Percentiles rank a stretch among this genome's conserved stretches.
Conservation (phyloP, 2,888 invertebrate genomes). For the Drosophila setosimentum region DNA sequence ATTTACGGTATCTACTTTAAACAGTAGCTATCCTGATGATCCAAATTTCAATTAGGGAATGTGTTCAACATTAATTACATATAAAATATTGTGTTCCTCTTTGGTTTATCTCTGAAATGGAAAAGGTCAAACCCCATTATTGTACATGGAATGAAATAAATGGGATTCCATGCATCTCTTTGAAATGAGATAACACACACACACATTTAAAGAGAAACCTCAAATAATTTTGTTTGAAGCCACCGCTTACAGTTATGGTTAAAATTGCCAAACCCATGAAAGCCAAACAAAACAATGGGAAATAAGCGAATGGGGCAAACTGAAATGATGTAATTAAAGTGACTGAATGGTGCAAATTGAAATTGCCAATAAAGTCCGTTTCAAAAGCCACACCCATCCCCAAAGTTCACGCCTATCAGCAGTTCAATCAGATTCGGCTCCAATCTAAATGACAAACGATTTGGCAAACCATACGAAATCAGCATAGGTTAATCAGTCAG, state of each 20-base stretch:
- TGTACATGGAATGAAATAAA: constrained; percentile 25
- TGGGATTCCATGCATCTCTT: constrained; percentile 27
- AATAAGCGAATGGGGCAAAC: constrained; percentile 4
- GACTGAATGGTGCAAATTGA: constrained; percentile 22
- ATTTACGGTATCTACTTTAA: neutral
- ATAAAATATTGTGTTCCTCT: neutral
- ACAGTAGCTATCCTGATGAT: neutral
- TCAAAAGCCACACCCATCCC: constrained; percentile 3
- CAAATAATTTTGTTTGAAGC: constrained; percentile 7
- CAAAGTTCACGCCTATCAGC: constrained; percentile 6
- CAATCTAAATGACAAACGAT: constrained; percentile 43
- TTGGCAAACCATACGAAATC: constrained; percentile 46
- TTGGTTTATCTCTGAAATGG: neutral
- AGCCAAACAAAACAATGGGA: neutral
- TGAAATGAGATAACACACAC: constrained; percentile 11
- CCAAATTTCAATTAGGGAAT: constrained; percentile 8
- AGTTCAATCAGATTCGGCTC: constrained; percentile 27
- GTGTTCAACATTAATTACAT: neutral
- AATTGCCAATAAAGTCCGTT: constrained; percentile 10
- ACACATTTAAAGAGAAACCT: neutral
- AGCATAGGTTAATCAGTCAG: constrained; percentile 65
- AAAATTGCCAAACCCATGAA: neutral
- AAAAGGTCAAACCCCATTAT: constrained; percentile 15
- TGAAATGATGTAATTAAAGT: constrained; percentile 33
- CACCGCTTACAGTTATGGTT: neutral